Conservation (phyloP, 1,140 invertebrate genomes). For the Drosophila sechellia region DNA sequence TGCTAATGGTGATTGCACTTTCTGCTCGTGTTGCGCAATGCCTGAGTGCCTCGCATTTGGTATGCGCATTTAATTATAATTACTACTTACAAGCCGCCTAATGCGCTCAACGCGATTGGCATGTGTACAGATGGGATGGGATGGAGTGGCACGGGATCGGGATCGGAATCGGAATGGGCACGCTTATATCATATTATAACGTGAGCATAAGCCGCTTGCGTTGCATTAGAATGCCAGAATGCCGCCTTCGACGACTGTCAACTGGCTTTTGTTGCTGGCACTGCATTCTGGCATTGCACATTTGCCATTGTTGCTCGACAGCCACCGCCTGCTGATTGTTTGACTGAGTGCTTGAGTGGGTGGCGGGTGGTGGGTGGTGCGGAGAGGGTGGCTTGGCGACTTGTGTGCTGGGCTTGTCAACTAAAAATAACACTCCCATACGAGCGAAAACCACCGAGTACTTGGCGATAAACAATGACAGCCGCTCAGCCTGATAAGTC, state of each 20-base stretch:
- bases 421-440: slow-evolving; percentile 37
- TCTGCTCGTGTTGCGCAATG: slow-evolving; percentile 24
- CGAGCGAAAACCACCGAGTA: slow-evolving; percentile 1
- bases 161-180: not conserved
- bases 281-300: slow-evolving; percentile 62
- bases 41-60: slow-evolving; percentile 27
- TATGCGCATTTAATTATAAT: slow-evolving; percentile 77
- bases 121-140: not conserved
- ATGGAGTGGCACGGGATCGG: not conserved
- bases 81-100: slow-evolving; percentile 53
- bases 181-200: slow-evolving; percentile 46
- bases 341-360: slow-evolving; percentile 7
- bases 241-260: slow-evolving; percentile 18
- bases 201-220: slow-evolving; percentile 41
- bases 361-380: not conserved
- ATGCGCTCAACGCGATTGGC: slow-evolving; percentile 53
- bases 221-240: slow-evolving; percentile 31
- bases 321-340: slow-evolving; percentile 41
- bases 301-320: slow-evolving; percentile 40
- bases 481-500: slow-evolving; percentile 31
- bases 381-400: not conserved
- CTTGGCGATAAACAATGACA: slow-evolving; percentile 27
- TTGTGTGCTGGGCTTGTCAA: slow-evolving; percentile 11
- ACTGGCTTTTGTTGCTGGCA: slow-evolving; percentile 45
- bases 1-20: slow-evolving; percentile 30